A percentile compares a stretch with the other conserved stretches of the same genome.
phyloP scores from a whole-genome alignment of 1,140 invertebrate genomes.

The Whitmania pigra region DNA sequence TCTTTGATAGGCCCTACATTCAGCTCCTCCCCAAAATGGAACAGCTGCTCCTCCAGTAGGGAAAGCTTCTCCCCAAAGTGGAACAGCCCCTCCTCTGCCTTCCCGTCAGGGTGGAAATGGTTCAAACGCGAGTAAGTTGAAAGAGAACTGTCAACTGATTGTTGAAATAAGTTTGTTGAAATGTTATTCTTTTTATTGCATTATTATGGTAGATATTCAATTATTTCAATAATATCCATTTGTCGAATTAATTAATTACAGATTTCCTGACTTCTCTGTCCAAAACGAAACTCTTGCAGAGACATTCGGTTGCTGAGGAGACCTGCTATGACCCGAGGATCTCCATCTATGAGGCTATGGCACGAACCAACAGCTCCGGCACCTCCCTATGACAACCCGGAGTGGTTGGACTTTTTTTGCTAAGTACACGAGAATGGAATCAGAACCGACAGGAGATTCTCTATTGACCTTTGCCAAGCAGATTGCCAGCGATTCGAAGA shows the following conservation, averaged over 20 bases:
- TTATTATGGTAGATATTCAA: too few relatives aligned
- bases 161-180: too few relatives aligned
- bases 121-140: too few relatives aligned
- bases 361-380: slow-evolving; percentile 7
- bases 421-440: slow-evolving; percentile 10
- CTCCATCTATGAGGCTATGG: slow-evolving; percentile 20
- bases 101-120: too few relatives aligned
- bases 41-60: too few relatives aligned
- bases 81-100: too few relatives aligned
- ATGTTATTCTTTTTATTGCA: too few relatives aligned
- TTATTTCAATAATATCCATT: neutral
- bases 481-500: slow-evolving; percentile 15
- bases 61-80: too few relatives aligned
- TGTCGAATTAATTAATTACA: neutral
- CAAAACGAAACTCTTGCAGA: slow-evolving; percentile 3
- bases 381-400: slow-evolving; percentile 4
- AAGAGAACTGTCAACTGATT: neutral
- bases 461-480: slow-evolving; percentile 20
- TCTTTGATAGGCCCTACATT: too few relatives aligned
- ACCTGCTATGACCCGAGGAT: slow-evolving; percentile 19
- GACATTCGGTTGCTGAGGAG: slow-evolving; percentile 6
- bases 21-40: too few relatives aligned
- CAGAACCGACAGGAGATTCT: slow-evolving; percentile 11
- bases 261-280: slow-evolving; percentile 13
- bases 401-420: slow-evolving; percentile 20